Base-by-base conservation (phyloP, 2,888 invertebrate genomes). In the Epinotia demarniana region DNA sequence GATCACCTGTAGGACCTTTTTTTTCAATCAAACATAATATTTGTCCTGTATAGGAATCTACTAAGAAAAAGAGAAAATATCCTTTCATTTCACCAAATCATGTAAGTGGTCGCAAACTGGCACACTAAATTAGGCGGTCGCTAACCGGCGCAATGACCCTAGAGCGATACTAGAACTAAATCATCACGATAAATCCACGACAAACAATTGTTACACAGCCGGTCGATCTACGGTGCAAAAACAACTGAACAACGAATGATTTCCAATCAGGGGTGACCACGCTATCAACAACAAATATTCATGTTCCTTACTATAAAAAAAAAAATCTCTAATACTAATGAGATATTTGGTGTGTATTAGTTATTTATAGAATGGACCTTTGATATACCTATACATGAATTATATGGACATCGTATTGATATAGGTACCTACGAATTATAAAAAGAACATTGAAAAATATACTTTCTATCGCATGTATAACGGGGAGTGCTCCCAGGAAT, bases 241-340 rank as follows among this genome's bases (percentile, higher is more conserved):
- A 70, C 69, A 49, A 70, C 75, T 75, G 60, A 70, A 60, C 69
- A 53, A 64, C 70, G 64, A 64, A 60, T 53, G 64, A 60, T 75
- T 75, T 75, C 75, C 53, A 66, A 33, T 75, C 53, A 23, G 53
- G 74, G 69, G 75, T 75, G 64, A 75, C 75, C 70, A 75, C 70
- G 13, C 49, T 53, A 8, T n/a, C 33, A 8, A 11, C 55, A 43
- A 74, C 70, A 49, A 63, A 74, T 75, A 70, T 75, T 64, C 49
- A 75, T 43, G 39, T 43, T 19, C 43, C 69, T 16, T 39, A 73
- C 16, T 27, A 63, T 71, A 63, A 62, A 13, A 61, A 16, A 64
- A 57, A 13, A 61, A 16, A 64, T 46, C n/a, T 58, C n/a, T 18
- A 27, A 49, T 67, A 39, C 53, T 62, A 61, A 68, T 49, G 12